Evolutionary conservation across 2,797 vertebrate genomes (phyloP).

Genomic region (Staurois parvus): DNA sequence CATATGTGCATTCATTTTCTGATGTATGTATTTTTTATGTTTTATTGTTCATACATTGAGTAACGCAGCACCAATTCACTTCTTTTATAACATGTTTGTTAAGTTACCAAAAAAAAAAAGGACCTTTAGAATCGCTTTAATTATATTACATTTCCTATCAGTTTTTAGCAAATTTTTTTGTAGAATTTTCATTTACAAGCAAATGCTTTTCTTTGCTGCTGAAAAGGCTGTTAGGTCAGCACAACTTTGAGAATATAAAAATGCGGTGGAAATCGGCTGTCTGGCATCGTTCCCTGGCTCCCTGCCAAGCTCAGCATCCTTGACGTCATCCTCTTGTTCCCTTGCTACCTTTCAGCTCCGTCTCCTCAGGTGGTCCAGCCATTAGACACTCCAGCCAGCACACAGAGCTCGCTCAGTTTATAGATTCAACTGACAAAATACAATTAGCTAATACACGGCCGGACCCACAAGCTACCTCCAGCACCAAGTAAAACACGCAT

Average conservation of each 20-base stretch:
- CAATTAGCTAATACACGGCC: neutral
- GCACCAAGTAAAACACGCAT: neutral
- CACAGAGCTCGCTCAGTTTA: constrained; percentile 7
- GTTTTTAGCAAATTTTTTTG: no score
- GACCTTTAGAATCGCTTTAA: no score
- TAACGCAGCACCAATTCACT: no score
- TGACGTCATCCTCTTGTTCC: constrained; percentile 48
- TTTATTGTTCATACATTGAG: no score
- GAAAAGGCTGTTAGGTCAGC: neutral
- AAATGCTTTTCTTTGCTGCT: no score
- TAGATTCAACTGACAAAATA: constrained; percentile 1
- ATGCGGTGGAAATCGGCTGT: neutral
- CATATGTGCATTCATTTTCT: no score
- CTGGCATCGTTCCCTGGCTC: constrained; percentile 18
- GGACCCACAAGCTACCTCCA: neutral
- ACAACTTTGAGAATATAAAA: neutral
- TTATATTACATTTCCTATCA: no score
- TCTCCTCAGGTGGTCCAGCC: constrained; percentile 45
- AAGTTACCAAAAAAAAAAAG: no score
- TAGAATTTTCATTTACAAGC: no score
- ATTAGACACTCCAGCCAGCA: constrained; percentile 20
- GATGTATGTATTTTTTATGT: no score
- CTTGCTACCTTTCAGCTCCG: constrained; percentile 29
- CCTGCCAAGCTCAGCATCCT: constrained; percentile 38
- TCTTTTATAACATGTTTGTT: no score